phyloP scores from a whole-genome alignment of 2,113 vertebrate species.

The Nycticorax nycticorax region DNA sequence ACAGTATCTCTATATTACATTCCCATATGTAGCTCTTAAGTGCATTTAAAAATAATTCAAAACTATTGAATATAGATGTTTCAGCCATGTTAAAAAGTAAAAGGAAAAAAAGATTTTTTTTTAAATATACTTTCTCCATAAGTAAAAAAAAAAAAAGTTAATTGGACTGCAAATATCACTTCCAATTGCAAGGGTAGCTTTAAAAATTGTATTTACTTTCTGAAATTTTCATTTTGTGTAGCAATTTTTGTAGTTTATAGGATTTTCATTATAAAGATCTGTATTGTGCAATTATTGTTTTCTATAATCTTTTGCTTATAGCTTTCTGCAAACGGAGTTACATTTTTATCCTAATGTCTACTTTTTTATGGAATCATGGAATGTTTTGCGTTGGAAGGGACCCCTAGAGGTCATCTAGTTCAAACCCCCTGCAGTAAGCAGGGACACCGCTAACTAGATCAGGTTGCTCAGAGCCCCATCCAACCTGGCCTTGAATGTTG shows the following conservation, averaged over 20 bases:
- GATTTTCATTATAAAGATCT: not conserved
- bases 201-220: not conserved
- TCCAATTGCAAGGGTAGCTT: not conserved
- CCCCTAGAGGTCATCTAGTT: too few relatives aligned
- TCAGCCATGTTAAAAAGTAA: not conserved
- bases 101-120: not conserved
- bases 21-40: not conserved
- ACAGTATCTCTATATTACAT: not conserved
- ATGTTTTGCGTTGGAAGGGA: too few relatives aligned
- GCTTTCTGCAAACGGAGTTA: not conserved
- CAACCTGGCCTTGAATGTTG: too few relatives aligned
- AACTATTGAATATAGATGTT: not conserved
- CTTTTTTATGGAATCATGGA: not conserved
- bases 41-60: not conserved
- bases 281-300: not conserved
- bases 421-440: too few relatives aligned
- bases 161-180: not conserved
- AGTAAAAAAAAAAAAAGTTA: not conserved
- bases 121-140: not conserved
- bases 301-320: not conserved
- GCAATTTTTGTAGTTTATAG: not conserved
- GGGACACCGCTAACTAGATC: too few relatives aligned
- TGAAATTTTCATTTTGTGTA: not conserved
- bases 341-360: not conserved
- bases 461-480: too few relatives aligned